phyloP scores from a whole-genome alignment of 1,140 invertebrate genomes.

The Goniozus legneri region DNA sequence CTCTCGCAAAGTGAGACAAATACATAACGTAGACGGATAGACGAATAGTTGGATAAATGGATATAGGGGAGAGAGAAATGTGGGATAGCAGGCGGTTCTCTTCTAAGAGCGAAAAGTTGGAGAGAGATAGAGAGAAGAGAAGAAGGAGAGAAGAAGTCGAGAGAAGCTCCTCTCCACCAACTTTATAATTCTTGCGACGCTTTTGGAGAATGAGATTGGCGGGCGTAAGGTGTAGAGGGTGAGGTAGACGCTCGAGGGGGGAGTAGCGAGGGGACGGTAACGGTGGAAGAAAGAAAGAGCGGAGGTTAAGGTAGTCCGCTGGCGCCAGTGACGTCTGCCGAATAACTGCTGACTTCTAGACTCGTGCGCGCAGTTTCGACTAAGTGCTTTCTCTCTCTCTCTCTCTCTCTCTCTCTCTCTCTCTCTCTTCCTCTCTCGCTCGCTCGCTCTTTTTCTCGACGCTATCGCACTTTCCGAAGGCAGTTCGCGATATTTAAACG shows the following conservation, averaged over 20 bases:
- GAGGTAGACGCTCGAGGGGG: too few relatives aligned
- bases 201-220: slow-evolving; percentile 49
- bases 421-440: too few relatives aligned
- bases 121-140: slow-evolving; percentile 21
- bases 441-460: slow-evolving; percentile 36
- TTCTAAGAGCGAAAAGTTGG: too few relatives aligned
- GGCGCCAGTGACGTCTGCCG: slow-evolving; percentile 50
- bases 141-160: slow-evolving; percentile 26
- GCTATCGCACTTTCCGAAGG: too few relatives aligned
- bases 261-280: background rate
- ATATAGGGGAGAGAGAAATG: slow-evolving; percentile 5
- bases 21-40: slow-evolving; percentile 12
- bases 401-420: too few relatives aligned
- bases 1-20: too few relatives aligned
- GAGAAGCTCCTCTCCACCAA: slow-evolving; percentile 35
- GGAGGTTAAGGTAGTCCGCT: slow-evolving; percentile 47
- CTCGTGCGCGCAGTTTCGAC: slow-evolving; percentile 38
- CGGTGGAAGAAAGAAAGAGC: slow-evolving; percentile 12
- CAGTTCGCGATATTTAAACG: too few relatives aligned
- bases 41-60: slow-evolving; percentile 12
- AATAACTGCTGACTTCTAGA: slow-evolving; percentile 39
- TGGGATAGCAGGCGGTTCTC: too few relatives aligned
- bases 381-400: too few relatives aligned
- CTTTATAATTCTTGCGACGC: slow-evolving; percentile 53
- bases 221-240: too few relatives aligned